Evolutionary conservation across 2,113 vertebrate species (phyloP).

Genomic region (Raphicerus campestris): DNA sequence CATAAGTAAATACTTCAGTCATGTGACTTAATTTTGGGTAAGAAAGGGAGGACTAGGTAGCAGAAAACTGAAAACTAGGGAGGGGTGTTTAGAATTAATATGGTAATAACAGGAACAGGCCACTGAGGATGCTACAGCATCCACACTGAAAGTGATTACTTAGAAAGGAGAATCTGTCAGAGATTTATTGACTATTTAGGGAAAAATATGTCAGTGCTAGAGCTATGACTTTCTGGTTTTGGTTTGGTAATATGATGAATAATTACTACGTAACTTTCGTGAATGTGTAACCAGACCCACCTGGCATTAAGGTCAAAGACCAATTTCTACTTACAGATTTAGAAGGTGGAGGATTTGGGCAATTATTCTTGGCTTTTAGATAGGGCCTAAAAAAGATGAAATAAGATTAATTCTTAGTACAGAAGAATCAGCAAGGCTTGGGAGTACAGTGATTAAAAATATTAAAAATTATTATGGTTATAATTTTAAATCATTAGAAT

Average conservation of each 20-base stretch:
- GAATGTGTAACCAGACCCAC: background rate
- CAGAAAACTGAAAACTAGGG: background rate
- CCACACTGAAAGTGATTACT: background rate
- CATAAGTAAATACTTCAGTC: background rate
- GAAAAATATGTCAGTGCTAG: background rate
- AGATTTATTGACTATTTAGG: background rate
- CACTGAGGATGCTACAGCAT: background rate
- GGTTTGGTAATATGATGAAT: background rate
- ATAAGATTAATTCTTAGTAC: slow-evolving; percentile 38
- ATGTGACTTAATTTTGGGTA: background rate
- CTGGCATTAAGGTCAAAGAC: background rate
- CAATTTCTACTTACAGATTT: slow-evolving; percentile 74
- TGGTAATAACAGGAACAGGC: background rate
- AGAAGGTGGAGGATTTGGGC: slow-evolving; percentile 26
- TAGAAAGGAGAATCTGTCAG: background rate
- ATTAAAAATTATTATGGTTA: slow-evolving; percentile 24
- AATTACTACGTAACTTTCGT: background rate
- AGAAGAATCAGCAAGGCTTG: slow-evolving; percentile 20
- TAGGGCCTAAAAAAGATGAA: slow-evolving; percentile 71
- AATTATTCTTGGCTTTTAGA: slow-evolving; percentile 71
- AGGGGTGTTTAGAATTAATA: background rate
- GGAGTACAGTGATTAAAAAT: background rate
- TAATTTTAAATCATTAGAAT: slow-evolving; percentile 33
- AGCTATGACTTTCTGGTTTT: background rate
- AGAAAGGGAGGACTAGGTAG: background rate